Evolutionary conservation across 2,888 invertebrate genomes (phyloP).

Genomic region (Stenotaenia linearis): DNA sequence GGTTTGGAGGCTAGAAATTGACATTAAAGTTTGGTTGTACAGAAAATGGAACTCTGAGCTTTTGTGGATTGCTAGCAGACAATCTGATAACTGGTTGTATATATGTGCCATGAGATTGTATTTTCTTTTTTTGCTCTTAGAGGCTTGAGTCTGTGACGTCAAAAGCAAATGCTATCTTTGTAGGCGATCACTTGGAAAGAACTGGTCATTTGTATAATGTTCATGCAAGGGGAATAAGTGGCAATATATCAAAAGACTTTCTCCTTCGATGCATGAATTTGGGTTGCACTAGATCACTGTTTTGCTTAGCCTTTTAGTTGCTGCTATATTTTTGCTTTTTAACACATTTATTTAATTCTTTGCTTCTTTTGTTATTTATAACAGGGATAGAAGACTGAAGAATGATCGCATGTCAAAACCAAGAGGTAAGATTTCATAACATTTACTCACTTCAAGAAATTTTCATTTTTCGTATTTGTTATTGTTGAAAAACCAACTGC

Average conservation of each 20-base stretch:
- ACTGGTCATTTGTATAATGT: constrained; percentile 9
- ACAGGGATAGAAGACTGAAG: not conserved
- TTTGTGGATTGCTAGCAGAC: not conserved
- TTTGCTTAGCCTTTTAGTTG: not conserved
- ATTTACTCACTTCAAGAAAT: not conserved
- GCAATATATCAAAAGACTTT: not conserved
- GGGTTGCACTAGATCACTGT: not conserved
- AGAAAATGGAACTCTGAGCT: constrained; percentile 4
- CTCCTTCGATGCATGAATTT: not conserved
- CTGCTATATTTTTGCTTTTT: not conserved
- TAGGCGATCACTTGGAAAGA: not conserved
- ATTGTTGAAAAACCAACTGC: too few relatives aligned
- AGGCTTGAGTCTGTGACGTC: not conserved
- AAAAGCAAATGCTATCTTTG: not conserved
- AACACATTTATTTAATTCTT: not conserved
- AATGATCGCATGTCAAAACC: not conserved
- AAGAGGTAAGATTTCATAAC: not conserved
- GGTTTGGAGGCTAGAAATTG: constrained; percentile 4
- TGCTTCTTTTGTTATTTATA: not conserved
- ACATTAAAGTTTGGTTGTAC: not conserved
- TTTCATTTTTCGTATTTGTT: not conserved
- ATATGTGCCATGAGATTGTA: not conserved
- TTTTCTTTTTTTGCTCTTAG: not conserved
- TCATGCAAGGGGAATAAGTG: not conserved
- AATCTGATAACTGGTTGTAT: not conserved